A percentile compares a stretch with the other conserved stretches of the same genome.
Evolutionary conservation across 1,140 invertebrate genomes (phyloP).

Genomic region (Panagrolaimus sp.): DNA sequence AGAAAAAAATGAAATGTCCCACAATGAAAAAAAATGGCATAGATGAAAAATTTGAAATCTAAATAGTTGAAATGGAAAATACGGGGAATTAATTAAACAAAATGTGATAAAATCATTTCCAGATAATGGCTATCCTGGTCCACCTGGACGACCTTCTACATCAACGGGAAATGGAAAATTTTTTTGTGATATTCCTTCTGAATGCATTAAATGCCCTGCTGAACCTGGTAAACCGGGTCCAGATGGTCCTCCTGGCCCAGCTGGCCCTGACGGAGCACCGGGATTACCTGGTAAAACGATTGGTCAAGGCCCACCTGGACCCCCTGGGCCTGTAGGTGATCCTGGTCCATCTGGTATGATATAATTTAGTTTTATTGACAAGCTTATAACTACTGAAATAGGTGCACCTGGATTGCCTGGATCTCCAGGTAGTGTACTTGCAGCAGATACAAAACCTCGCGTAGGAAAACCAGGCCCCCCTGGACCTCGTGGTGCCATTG

Average conservation of each 20-base stretch:
- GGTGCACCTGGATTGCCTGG: constrained; percentile 9
- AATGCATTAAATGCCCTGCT: constrained; percentile 39
- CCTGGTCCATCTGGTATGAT: constrained; percentile 11
- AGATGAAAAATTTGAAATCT: too few relatives aligned
- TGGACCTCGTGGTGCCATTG: constrained; percentile 21
- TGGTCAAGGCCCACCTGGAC: constrained; percentile 12
- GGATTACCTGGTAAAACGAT: constrained; percentile 5
- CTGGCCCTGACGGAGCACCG: constrained; percentile 10
- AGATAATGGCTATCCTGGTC: constrained; percentile 28
- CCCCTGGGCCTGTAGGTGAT: constrained; percentile 14
- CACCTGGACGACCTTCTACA: constrained; percentile 31
- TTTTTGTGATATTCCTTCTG: constrained; percentile 14
- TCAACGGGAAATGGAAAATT: constrained; percentile 13
- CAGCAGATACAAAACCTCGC: background rate
- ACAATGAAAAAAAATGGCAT: too few relatives aligned
- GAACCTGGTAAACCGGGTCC: constrained; percentile 20
- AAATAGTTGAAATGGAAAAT: too few relatives aligned
- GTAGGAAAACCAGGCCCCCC: constrained; percentile 20
- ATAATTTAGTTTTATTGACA: too few relatives aligned
- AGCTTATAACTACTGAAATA: too few relatives aligned
- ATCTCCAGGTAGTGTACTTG: constrained; percentile 21
- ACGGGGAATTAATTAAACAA: too few relatives aligned
- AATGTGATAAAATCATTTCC: too few relatives aligned
- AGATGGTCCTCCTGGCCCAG: background rate
- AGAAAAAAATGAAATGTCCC: too few relatives aligned